Percentiles rank a stretch among this genome's conserved stretches.
phyloP scores from a whole-genome alignment of 2,888 invertebrate species.

The Harpalus rubripes region DNA sequence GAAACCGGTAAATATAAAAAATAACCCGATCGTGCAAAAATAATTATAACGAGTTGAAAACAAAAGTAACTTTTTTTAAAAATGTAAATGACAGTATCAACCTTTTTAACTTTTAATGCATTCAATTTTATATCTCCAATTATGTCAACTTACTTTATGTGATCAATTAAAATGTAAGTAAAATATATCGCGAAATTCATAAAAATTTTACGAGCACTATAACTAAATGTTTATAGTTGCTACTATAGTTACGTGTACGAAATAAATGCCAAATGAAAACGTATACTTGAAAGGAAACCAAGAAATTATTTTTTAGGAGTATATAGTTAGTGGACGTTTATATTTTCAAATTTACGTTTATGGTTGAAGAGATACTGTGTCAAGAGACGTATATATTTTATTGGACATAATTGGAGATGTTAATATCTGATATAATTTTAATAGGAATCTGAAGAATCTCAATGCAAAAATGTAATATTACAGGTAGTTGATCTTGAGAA shows the following conservation, averaged over 20 bases:
- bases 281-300: background rate
- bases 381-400: background rate
- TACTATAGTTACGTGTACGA: constrained; percentile 36
- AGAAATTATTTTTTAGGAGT: background rate
- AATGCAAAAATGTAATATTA: background rate
- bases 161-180: constrained; percentile 36
- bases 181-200: constrained; percentile 35
- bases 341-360: constrained; percentile 1
- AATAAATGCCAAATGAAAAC: constrained; percentile 35
- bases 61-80: background rate
- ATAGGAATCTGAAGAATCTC: constrained; percentile 3
- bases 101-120: constrained; percentile 1
- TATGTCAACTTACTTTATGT: constrained; percentile 41
- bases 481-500: background rate
- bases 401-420: constrained; percentile 10
- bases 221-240: constrained; percentile 47
- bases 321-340: background rate
- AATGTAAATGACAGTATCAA: too few species aligned
- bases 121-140: constrained; percentile 25
- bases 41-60: background rate
- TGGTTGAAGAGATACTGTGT: background rate
- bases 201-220: constrained; percentile 45
- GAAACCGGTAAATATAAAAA: too few species aligned
- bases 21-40: too few species aligned
- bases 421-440: constrained; percentile 8